Base-by-base conservation (phyloP, 1,140 invertebrate species). In the Lucilia cuprina region DNA sequence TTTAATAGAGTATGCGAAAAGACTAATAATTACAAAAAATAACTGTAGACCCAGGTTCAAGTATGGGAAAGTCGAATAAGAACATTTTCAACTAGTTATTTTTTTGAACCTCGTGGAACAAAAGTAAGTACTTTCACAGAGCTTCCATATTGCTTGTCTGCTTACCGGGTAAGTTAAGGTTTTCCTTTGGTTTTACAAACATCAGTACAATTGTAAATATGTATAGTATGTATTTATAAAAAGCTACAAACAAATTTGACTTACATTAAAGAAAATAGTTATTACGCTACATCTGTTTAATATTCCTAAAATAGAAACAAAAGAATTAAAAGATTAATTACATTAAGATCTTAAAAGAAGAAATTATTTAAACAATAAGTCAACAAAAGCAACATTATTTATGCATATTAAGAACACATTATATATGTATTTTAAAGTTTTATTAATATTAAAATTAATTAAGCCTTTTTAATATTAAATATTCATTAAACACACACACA, bases 401-500 rank as follows among this genome's bases (percentile, higher is more conserved):
- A 41, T n/a, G n/a, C n/a, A n/a, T 8, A 41, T 41, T 41, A 41
- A 41, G 2, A 41, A 0, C 7, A 8, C 5, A 41, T n/a, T n/a
- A n/a, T n/a, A 41, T 41, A 8, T 41, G 41, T 41, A 55, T 55
- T 8, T 55, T 55, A 55, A 55, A 55, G 50, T 55, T 55, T 55
- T 70, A 70, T 25, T 70, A 70, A 21, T 70, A 70, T 2, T 70
- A 25, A 89, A 17, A 70, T 70, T 70, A 70, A 70, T 70, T 70
- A 70, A 21, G 60, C 60, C 60, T 70, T 70, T 70, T 70, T 70
- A 10, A 21, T 10, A 89, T 89, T 88, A 86, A 85, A 82, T 84
- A 85, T 82, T 82, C 84, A 82, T 70, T 60, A 77, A 30, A 19
- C 17, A n/a, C 5, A 70, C 17, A 65, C 60, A 65, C 8, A 55